These are phyloP conservation scores for Crotalus helleri DNA, from an alignment of 2,113 vertebrate species.

Conservation along the genomic window DNA sequence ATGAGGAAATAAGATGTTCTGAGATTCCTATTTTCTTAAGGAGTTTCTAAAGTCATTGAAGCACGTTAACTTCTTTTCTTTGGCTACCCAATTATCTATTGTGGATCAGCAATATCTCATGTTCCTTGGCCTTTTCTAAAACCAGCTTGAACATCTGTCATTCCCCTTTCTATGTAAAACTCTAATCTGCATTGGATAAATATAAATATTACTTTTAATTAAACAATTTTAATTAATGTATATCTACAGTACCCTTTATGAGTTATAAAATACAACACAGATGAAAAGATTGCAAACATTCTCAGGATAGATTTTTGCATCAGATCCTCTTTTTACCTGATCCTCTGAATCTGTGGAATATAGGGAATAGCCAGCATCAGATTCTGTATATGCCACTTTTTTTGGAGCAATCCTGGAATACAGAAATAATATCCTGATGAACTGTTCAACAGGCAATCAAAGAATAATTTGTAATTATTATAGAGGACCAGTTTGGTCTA, in stretches of 20 bases:
- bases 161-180: not conserved
- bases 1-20: not conserved
- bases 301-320: not conserved
- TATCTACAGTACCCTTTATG: not conserved
- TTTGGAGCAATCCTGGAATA: conserved; percentile 61
- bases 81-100: not conserved
- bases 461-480: not conserved
- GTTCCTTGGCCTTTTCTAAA: not conserved
- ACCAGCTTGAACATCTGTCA: not conserved
- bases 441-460: not conserved
- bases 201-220: not conserved
- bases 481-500: not conserved
- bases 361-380: conserved; percentile 71
- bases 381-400: conserved; percentile 52
- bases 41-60: not conserved
- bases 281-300: not conserved
- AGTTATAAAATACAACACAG: not conserved
- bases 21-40: not conserved
- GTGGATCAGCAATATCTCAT: not conserved
- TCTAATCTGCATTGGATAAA: not conserved
- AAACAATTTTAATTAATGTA: not conserved
- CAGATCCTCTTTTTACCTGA: conserved; percentile 72
- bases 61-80: not conserved
- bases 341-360: conserved; percentile 81
- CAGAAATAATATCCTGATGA: not conserved